Conservation (phyloP, 2,888 invertebrate genomes). For the Drosophila colorata region DNA sequence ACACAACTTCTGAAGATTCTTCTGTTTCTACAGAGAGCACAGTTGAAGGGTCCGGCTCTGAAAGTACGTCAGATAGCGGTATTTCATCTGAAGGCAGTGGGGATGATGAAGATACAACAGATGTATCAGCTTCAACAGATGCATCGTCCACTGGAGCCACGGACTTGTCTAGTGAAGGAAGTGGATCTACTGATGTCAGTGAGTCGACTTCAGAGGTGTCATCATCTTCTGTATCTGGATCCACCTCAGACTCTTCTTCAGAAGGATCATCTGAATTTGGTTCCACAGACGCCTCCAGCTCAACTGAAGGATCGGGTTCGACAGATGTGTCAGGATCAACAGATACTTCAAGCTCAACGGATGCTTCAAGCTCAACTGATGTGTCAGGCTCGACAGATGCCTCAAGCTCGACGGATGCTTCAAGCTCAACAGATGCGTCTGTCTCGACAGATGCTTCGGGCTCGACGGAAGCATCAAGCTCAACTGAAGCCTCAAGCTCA, state of each 20-base stretch:
- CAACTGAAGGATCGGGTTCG: conserved; percentile 16
- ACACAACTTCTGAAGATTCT: conserved; percentile 69
- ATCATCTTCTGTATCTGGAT: conserved; percentile 26
- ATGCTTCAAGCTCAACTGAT: conserved; percentile 29
- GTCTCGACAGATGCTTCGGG: conserved; percentile 37
- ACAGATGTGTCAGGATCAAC: conserved; percentile 43
- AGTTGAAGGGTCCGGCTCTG: conserved; percentile 72
- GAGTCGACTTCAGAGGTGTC: conserved; percentile 25
- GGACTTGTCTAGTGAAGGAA: conserved; percentile 34
- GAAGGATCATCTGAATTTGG: conserved; percentile 18
- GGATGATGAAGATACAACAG: conserved; percentile 61
- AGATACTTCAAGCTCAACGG: conserved; percentile 30
- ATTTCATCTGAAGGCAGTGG: conserved; percentile 79
- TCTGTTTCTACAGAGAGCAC: conserved; percentile 73
- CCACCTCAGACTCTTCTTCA: conserved; percentile 24
- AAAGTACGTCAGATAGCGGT: conserved; percentile 62
- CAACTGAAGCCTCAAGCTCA: conserved; percentile 11
- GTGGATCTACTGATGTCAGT: conserved; percentile 17
- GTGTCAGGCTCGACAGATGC: conserved; percentile 32
- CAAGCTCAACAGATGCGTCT: conserved; percentile 30
- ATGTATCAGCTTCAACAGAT: conserved; percentile 41
- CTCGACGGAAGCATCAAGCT: conserved; percentile 28
- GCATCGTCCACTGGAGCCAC: conserved; percentile 25
- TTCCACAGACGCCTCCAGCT: conserved; percentile 29
- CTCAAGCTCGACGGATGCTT: conserved; percentile 24